These are phyloP conservation scores for Ceraclea dissimilis DNA, from an alignment of 2,888 invertebrate genomes.

Conservation along the genomic window DNA sequence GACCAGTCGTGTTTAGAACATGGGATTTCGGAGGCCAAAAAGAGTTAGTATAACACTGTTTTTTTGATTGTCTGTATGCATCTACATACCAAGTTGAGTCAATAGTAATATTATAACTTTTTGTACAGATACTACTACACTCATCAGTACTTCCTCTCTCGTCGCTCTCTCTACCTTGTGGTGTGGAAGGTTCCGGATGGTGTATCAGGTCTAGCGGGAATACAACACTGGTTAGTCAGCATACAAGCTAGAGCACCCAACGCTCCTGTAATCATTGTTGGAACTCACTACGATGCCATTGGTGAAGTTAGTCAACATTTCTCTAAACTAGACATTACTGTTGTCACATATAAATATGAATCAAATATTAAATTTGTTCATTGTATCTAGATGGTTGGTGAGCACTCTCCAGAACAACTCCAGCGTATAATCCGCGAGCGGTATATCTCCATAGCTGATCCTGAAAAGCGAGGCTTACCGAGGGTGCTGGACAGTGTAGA, in stretches of 20 bases:
- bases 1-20: conserved; percentile 85
- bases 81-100: not conserved
- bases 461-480: conserved; percentile 92
- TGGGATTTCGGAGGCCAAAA: conserved; percentile 99
- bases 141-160: conserved; percentile 96
- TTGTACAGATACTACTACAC: conserved; percentile 94
- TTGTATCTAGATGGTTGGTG: conserved; percentile 13
- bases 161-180: conserved; percentile 89
- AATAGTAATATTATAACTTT: conserved; percentile 1
- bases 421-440: conserved; percentile 81
- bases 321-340: not conserved
- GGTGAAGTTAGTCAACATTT: conserved; percentile 35
- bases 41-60: conserved; percentile 56
- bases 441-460: conserved; percentile 90
- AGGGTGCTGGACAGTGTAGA: conserved; percentile 88
- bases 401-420: conserved; percentile 60
- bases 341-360: not conserved
- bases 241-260: conserved; percentile 87
- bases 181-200: conserved; percentile 94
- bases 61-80: not conserved
- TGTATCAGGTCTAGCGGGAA: conserved; percentile 78
- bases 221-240: conserved; percentile 82
- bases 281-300: conserved; percentile 90
- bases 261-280: conserved; percentile 92
- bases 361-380: too few species aligned